Evolutionary conservation across 2,888 invertebrate species (phyloP), one percentile per base, ranked within the genome.

Genomic region (Cephonodes hylas): DNA sequence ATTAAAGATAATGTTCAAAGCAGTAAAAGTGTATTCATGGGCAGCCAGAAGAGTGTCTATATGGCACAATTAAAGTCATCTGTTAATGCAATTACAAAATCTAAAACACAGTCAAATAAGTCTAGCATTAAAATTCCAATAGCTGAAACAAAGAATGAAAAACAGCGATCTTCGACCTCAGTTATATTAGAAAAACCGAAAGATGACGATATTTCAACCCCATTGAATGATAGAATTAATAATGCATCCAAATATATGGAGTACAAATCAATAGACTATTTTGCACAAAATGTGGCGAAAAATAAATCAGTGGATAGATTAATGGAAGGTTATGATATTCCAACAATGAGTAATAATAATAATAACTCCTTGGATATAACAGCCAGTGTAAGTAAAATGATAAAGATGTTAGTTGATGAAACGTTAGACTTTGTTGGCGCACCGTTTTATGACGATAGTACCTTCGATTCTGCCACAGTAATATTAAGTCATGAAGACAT

Each of bases 341-440:
- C n/a, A n/a, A n/a, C n/a, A n/a, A n/a, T n/a, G n/a, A n/a, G 10
- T 22, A 20, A 13, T 22, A 18, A 13, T 45, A 1, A 38, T 1
- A 31, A 31, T 3, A 18, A 3, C 3, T 18, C 18, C 18, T 18
- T 18, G 4, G 18, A 18, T 13, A 10, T 18, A 8, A 53, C 27
- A 18, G 31, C 58, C 59, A 66, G 68, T 61, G 66, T 75, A 61
- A 60, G 66, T 31, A 59, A 64, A 60, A 70, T 65, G 42, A 79
- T 87, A 71, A 80, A 72, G 60, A 69, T 74, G 58, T 64, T 88
- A 63, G 68, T 87, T 15, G 86, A 86, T 68, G 83, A 86, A 59
- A 73, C 76, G n/a, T 64, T 88, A 48, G 72, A 81, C 64, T 74
- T 75, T 62, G 75, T 84, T 53, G 66, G 71, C 53, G 67, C 63